A percentile compares a stretch with the other conserved stretches of the same genome.
phyloP scores from a whole-genome alignment of 2,113 vertebrate species.

The Micromys minutus region DNA sequence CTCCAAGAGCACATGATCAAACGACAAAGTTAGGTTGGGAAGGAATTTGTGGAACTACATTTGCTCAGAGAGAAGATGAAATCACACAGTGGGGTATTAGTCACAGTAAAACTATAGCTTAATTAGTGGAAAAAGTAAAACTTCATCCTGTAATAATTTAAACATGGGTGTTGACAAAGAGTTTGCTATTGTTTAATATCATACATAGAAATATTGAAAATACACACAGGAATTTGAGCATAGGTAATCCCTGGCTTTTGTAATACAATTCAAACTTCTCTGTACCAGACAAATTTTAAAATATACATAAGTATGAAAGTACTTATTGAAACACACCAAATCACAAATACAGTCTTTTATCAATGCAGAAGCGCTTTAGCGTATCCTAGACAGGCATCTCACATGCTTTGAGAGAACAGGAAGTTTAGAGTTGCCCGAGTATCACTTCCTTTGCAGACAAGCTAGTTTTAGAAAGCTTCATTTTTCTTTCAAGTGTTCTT shows the following conservation, averaged over 20 bases:
- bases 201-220: not conserved
- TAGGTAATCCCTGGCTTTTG: not conserved
- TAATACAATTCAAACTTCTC: not conserved
- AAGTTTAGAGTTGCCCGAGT: not conserved
- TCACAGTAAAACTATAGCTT: not conserved
- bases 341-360: not conserved
- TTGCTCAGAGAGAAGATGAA: not conserved
- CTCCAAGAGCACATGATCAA: not conserved
- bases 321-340: not conserved
- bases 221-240: not conserved
- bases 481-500: not conserved
- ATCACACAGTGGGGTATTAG: not conserved
- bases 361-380: not conserved
- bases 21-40: not conserved
- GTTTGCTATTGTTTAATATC: not conserved
- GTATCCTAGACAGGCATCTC: not conserved
- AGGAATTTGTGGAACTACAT: not conserved
- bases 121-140: not conserved
- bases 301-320: not conserved
- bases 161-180: not conserved
- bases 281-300: not conserved
- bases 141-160: not conserved
- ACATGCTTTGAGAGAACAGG: not conserved
- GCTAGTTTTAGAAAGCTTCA: not conserved
- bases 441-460: not conserved